Evolutionary conservation across 23 tunicate species (phyloP).

Genomic region (Styela plicata): DNA sequence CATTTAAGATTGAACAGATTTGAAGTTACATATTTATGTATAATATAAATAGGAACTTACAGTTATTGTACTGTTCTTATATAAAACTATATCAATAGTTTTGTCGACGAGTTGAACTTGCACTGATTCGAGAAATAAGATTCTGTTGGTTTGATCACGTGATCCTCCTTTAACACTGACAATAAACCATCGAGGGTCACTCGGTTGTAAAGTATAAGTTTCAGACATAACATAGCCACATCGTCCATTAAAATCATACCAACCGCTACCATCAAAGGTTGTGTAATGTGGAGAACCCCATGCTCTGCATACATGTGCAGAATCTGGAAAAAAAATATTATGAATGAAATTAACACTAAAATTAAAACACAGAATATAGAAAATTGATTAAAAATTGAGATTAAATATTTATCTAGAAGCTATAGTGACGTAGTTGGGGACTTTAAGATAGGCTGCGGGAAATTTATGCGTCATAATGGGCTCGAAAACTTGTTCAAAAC

Average conservation of each 20-base stretch:
- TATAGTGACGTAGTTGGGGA: too few relatives aligned
- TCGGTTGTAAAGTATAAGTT: neutral
- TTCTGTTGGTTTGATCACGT: neutral
- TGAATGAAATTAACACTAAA: too few relatives aligned
- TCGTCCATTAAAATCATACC: conserved; percentile 1
- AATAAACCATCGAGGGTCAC: neutral
- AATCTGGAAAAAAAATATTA: too few relatives aligned
- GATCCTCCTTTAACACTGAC: neutral
- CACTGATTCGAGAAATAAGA: neutral
- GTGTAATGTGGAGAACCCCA: conserved; percentile 12
- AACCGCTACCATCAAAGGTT: conserved; percentile 2
- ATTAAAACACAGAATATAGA: too few relatives aligned
- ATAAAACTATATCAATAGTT: neutral
- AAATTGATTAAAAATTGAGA: too few relatives aligned
- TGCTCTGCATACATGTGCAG: conserved; percentile 3
- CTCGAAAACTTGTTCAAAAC: too few relatives aligned
- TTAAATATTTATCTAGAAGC: too few relatives aligned
- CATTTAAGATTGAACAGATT: too few relatives aligned
- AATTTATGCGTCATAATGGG: too few relatives aligned
- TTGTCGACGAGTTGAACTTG: neutral
- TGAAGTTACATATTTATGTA: too few relatives aligned
- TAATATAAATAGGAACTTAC: neutral
- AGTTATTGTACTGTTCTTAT: neutral
- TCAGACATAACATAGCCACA: neutral
- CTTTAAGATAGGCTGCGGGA: too few relatives aligned